phyloP scores from a whole-genome alignment of 23 tunicate species.

The Ciona savignyi region DNA sequence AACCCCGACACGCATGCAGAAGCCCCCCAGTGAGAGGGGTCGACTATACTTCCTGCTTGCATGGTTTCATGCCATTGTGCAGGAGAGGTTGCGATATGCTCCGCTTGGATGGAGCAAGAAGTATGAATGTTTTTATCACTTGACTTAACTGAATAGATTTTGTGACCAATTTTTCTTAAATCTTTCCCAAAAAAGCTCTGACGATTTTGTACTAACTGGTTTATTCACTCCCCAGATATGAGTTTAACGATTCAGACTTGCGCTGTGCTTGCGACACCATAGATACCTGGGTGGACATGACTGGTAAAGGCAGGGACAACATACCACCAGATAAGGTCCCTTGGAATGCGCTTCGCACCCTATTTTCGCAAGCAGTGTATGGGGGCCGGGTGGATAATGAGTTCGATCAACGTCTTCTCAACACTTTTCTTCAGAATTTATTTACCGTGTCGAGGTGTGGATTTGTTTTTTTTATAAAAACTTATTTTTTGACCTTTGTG shows the following conservation, averaged over 20 bases:
- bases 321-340: constrained; percentile 91
- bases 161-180: no score
- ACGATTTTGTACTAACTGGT: no score
- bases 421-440: constrained; percentile 79
- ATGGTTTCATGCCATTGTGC: constrained; percentile 94
- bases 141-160: background rate
- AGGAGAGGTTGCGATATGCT: constrained; percentile 90
- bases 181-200: no score
- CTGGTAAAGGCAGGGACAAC: constrained; percentile 92
- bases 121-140: constrained; percentile 11
- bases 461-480: no score
- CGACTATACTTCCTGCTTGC: constrained; percentile 96
- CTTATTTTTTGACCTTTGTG: no score
- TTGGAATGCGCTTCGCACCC: constrained; percentile 93
- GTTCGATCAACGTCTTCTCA: constrained; percentile 91
- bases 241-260: constrained; percentile 95
- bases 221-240: constrained; percentile 73
- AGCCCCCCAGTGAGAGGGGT: constrained; percentile 88
- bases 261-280: constrained; percentile 98
- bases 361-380: constrained; percentile 97
- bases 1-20: constrained; percentile 59
- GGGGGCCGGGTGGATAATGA: constrained; percentile 97
- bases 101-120: constrained; percentile 98
- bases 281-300: constrained; percentile 91
- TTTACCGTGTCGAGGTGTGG: constrained; percentile 77